phyloP scores from a whole-genome alignment of 2,797 vertebrate genomes.

The Lacerta bilineata region DNA sequence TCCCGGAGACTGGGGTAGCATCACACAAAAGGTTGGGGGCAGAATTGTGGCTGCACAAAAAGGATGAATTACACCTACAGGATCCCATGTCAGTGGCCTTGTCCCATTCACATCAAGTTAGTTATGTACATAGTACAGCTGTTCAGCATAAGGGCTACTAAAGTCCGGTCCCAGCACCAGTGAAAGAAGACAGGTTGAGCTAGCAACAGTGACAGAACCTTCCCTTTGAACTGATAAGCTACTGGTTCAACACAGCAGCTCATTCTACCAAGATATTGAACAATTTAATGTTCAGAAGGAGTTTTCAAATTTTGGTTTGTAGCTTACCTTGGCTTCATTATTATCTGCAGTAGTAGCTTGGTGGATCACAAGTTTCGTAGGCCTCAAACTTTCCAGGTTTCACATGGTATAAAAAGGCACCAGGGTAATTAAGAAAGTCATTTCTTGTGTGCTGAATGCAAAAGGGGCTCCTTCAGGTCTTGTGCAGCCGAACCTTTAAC shows the following conservation, averaged over 20 bases:
- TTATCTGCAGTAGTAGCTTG: not conserved
- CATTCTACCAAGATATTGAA: not conserved
- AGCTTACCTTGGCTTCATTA: not conserved
- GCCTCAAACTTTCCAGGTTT: not conserved
- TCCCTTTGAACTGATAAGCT: not conserved
- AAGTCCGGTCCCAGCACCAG: not conserved
- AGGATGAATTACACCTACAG: too few species aligned
- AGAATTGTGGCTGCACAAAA: too few species aligned
- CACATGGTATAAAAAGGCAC: not conserved
- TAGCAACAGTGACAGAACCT: too few species aligned
- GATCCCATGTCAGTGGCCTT: too few species aligned
- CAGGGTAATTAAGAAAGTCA: conserved; percentile 31
- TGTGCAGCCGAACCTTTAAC: conserved; percentile 57
- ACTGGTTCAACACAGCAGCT: not conserved
- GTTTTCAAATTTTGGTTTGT: not conserved
- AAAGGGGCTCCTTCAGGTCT: not conserved
- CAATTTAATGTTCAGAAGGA: not conserved
- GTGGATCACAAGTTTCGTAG: not conserved
- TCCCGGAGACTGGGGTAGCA: too few species aligned
- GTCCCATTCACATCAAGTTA: too few species aligned
- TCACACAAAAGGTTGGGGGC: too few species aligned
- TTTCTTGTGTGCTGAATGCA: conserved; percentile 11
- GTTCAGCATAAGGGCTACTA: not conserved
- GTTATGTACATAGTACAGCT: not conserved
- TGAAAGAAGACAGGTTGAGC: not conserved